Conservation (phyloP, 2,888 invertebrate genomes). For the Apodemia hepburni region DNA sequence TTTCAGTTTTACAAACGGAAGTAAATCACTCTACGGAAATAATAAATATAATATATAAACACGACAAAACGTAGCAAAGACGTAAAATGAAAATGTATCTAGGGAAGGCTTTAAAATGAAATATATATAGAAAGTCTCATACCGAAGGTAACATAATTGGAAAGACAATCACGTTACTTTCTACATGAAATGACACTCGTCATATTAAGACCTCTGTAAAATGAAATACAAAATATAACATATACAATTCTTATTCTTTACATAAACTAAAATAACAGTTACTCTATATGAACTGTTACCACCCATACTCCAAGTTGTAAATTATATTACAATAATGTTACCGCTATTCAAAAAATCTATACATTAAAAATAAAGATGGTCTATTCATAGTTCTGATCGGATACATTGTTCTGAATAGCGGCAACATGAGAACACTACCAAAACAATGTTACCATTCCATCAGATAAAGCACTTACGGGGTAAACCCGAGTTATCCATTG, state of each 20-base stretch:
- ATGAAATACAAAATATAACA: conserved; percentile 72
- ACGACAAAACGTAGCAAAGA: conserved; percentile 69
- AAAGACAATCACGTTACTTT: conserved; percentile 27
- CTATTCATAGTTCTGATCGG: conserved; percentile 17
- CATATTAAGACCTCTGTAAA: conserved; percentile 42
- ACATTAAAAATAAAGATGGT: conserved; percentile 3
- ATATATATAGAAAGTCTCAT: conserved; percentile 45
- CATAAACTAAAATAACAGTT: conserved; percentile 76
- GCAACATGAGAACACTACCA: conserved; percentile 32
- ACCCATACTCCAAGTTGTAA: conserved; percentile 59
- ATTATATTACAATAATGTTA: conserved; percentile 57
- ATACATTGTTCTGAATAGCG: conserved; percentile 22
- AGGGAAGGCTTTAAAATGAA: conserved; percentile 63
- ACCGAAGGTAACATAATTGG: conserved; percentile 33
- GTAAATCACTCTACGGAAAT: conserved; percentile 74
- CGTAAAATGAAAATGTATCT: conserved; percentile 60
- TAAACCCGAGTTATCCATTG: conserved; percentile 21
- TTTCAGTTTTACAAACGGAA: conserved; percentile 72
- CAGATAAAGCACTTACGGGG: conserved; percentile 22
- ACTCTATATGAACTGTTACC: conserved; percentile 68
- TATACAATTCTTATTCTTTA: conserved; percentile 75
- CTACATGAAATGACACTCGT: conserved; percentile 29
- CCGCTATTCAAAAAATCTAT: conserved; percentile 33
- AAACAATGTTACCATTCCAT: conserved; percentile 43
- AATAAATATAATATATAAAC: conserved; percentile 58